A percentile compares a stretch with the other conserved stretches of the same genome.
Evolutionary conservation across 2,888 invertebrate genomes (phyloP).

Genomic region (Drosophila prolongata): DNA sequence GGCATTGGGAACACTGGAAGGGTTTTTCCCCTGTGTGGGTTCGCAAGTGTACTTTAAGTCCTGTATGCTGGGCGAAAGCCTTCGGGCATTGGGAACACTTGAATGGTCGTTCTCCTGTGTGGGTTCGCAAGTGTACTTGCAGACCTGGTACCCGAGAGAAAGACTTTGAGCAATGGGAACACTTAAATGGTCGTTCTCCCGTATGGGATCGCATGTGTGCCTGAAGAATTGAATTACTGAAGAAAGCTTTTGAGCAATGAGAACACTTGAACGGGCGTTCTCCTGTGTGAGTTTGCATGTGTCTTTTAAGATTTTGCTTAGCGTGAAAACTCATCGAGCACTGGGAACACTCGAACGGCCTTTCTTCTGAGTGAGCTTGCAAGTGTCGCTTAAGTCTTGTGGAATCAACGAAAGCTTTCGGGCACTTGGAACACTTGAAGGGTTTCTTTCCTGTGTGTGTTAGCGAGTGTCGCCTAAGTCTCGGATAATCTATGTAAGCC

Average conservation of each 20-base stretch:
- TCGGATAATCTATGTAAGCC: background rate
- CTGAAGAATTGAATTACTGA: background rate
- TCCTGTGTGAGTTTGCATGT: constrained; percentile 3
- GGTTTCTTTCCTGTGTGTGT: background rate
- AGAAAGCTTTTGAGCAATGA: background rate
- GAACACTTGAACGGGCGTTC: background rate
- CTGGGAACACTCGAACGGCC: background rate
- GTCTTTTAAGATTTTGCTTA: background rate
- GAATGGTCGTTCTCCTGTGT: background rate
- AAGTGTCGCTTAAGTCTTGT: background rate
- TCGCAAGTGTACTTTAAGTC: background rate
- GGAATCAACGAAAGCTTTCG: background rate
- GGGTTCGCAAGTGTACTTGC: background rate
- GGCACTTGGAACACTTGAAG: background rate
- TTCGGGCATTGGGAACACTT: background rate
- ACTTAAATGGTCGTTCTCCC: background rate
- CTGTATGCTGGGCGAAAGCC: background rate
- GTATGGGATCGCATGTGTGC: background rate
- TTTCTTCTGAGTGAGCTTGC: background rate
- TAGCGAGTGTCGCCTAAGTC: background rate
- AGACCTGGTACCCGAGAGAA: background rate
- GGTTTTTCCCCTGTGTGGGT: background rate
- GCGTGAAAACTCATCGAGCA: background rate
- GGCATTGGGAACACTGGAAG: background rate
- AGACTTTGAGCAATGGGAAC: background rate